A percentile compares a stretch with the other conserved stretches of the same genome.
These are phyloP conservation scores for Tetrax tetrax DNA, from an alignment of 2,113 vertebrate genomes.

Conservation along the genomic window DNA sequence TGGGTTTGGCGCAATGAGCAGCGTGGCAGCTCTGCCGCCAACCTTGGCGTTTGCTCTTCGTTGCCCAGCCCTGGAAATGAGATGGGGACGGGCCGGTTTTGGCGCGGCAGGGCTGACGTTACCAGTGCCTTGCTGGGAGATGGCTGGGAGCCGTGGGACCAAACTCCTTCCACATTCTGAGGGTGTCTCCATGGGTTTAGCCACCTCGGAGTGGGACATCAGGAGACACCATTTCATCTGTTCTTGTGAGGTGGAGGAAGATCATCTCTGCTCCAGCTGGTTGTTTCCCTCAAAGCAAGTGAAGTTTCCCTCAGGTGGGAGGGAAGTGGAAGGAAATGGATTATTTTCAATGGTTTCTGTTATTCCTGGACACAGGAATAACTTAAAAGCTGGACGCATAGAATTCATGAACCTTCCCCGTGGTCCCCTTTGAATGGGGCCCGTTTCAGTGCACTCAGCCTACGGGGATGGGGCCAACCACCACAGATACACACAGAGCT, in stretches of 20 bases:
- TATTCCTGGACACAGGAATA: background rate
- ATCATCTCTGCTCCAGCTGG: background rate
- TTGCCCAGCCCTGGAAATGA: background rate
- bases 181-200: fast-evolving
- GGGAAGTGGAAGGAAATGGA: background rate
- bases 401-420: background rate
- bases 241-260: background rate
- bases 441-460: background rate
- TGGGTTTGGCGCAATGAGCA: background rate
- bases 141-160: background rate
- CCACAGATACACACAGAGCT: background rate
- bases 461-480: background rate
- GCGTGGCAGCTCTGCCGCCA: background rate
- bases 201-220: fast-evolving
- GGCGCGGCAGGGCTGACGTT: background rate
- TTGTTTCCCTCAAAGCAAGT: background rate
- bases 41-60: background rate
- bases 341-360: background rate
- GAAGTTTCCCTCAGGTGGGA: fast-evolving
- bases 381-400: background rate
- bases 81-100: background rate
- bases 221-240: background rate
- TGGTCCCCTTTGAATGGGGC: background rate
- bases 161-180: background rate
- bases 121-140: background rate